Evolutionary conservation across 2,888 invertebrate species (phyloP).

Genomic region (Oscheius sp.): DNA sequence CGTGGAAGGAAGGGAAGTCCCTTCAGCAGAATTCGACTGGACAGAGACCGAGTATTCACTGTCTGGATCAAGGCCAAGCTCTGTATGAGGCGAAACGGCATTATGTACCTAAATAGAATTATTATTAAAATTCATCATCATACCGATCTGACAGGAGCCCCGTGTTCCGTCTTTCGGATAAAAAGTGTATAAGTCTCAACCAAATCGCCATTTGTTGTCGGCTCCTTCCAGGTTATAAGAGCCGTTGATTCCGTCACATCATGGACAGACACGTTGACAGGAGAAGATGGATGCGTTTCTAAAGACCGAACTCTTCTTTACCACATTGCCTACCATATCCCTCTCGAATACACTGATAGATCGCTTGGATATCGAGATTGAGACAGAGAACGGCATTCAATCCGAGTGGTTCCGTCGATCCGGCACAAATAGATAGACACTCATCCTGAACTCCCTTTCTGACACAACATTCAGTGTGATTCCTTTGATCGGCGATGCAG

Average conservation of each 20-base stretch:
- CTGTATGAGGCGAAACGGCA: slow-evolving; percentile 47
- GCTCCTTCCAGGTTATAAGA: slow-evolving; percentile 48
- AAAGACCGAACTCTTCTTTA: not conserved
- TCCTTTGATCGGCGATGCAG: slow-evolving; percentile 74
- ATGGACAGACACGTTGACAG: slow-evolving; percentile 52
- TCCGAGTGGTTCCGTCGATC: slow-evolving; percentile 76
- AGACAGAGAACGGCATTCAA: slow-evolving; percentile 69
- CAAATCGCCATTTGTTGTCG: slow-evolving; percentile 47
- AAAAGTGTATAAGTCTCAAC: slow-evolving; percentile 56
- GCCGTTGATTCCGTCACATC: slow-evolving; percentile 44
- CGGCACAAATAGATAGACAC: slow-evolving; percentile 82
- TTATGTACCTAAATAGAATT: slow-evolving; percentile 29
- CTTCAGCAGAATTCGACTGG: slow-evolving; percentile 45
- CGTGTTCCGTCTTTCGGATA: slow-evolving; percentile 52
- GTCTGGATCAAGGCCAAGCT: slow-evolving; percentile 51
- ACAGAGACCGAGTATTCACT: slow-evolving; percentile 49
- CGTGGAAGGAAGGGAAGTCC: slow-evolving; percentile 52
- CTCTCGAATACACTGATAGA: slow-evolving; percentile 59
- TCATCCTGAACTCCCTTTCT: slow-evolving; percentile 82
- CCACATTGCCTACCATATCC: slow-evolving; percentile 49
- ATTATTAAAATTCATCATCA: no score
- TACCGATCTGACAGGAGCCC: slow-evolving; percentile 39
- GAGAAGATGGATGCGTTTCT: slow-evolving; percentile 59
- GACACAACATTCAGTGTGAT: slow-evolving; percentile 85
- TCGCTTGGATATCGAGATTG: slow-evolving; percentile 55